Percentiles rank a stretch among this genome's conserved stretches.
Evolutionary conservation across 1,140 invertebrate species (phyloP).

Genomic region (Brevipalpus yothersi): DNA sequence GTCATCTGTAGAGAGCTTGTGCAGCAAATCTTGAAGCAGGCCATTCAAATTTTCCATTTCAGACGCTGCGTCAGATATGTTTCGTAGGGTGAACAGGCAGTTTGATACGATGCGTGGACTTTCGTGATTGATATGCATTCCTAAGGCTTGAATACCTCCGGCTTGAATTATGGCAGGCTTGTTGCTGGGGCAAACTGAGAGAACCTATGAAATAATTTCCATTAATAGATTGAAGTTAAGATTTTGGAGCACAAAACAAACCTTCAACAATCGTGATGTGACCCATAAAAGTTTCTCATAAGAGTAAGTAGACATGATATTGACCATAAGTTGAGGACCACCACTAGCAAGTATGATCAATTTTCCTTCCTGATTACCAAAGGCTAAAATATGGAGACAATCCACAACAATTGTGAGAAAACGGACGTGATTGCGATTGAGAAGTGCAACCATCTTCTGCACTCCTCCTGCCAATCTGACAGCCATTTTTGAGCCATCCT

Average conservation of each 20-base stretch:
- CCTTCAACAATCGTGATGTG: slow-evolving; percentile 85
- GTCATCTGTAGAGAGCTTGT: slow-evolving; percentile 66
- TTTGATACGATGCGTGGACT: slow-evolving; percentile 83
- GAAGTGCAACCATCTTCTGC: slow-evolving; percentile 89
- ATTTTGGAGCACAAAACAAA: slow-evolving; percentile 55
- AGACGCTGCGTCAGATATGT: slow-evolving; percentile 90
- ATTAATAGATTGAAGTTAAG: neutral
- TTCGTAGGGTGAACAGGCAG: slow-evolving; percentile 88
- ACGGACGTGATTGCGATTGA: slow-evolving; percentile 89
- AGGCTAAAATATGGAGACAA: slow-evolving; percentile 89
- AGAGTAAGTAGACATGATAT: slow-evolving; percentile 86
- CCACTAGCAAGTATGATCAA: slow-evolving; percentile 88
- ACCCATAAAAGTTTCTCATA: slow-evolving; percentile 98
- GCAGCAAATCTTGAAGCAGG: neutral
- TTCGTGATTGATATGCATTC: slow-evolving; percentile 71
- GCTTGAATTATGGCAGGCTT: slow-evolving; percentile 93
- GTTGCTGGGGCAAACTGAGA: slow-evolving; percentile 90
- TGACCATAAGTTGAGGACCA: slow-evolving; percentile 81
- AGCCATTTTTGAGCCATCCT: slow-evolving; percentile 94
- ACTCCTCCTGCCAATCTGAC: slow-evolving; percentile 82
- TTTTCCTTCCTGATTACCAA: slow-evolving; percentile 97
- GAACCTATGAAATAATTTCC: slow-evolving; percentile 28
- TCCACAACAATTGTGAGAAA: slow-evolving; percentile 96
- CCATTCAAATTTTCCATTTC: slow-evolving; percentile 22
- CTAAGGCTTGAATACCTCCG: slow-evolving; percentile 85